These are phyloP conservation scores for Arctocebus calabarensis DNA, from an alignment of 2,797 vertebrate species.

Conservation along the genomic window DNA sequence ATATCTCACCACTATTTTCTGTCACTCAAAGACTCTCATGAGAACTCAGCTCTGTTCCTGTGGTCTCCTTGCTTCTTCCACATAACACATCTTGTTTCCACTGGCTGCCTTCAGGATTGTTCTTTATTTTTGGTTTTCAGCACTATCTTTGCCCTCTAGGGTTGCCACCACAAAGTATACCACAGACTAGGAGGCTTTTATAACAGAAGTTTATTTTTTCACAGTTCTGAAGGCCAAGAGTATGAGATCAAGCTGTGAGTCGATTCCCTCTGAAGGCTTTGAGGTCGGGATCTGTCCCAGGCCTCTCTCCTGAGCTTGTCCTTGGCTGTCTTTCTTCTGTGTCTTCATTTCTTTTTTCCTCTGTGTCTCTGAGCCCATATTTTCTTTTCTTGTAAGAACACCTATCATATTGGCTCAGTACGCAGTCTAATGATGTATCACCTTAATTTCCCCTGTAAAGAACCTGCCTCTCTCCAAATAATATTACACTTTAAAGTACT, in stretches of 20 bases:
- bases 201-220: background rate
- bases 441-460: background rate
- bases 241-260: background rate
- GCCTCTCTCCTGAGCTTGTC: background rate
- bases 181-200: background rate
- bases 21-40: background rate
- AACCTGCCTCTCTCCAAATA: background rate
- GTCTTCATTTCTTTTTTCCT: background rate
- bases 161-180: background rate
- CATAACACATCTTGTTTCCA: background rate
- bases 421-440: background rate
- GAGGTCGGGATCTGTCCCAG: background rate
- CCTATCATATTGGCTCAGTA: background rate
- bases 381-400: background rate
- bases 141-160: background rate
- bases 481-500: background rate
- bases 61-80: background rate
- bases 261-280: background rate
- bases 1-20: background rate
- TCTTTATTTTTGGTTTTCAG: background rate
- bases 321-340: background rate
- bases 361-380: background rate
- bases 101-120: background rate
- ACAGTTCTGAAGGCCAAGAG: background rate
- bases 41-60: background rate